Base-by-base conservation (phyloP, 1,140 invertebrate genomes). In the Laodelphax striatellus region DNA sequence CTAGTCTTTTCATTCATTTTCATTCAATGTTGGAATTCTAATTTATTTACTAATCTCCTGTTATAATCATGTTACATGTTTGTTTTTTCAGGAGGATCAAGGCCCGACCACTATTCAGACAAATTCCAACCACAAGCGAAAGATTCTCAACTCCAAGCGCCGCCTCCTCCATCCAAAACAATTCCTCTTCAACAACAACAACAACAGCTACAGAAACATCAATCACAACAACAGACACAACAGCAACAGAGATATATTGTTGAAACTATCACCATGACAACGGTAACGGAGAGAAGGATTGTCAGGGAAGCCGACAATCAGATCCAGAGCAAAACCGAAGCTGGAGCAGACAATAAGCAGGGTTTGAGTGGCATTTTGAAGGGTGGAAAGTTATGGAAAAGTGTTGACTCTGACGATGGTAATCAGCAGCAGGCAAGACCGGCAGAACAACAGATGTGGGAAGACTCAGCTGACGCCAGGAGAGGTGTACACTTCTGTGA, bases 241-340 rank as follows among this genome's bases (percentile, higher is more conserved):
- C 41, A 57, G 56, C 58, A 64, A 44, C 61, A 66, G 67, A 73
- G 80, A 64, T 84, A 82, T 69, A 78, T 85, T 67, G 78, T 85
- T 66, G 82, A 85, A 70, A 83, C 82, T 57, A 82, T 82, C 64
- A 81, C 81, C 57, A 83, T 83, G 79, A 84, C 82, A 61, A 84
- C 82, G 52, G 81, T 83, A 41, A 83, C 82, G 58, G 81, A 83
- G 68, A 73, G 80, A 44, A 75, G 82, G 28, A 80, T 82, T 54
- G 76, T 83, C 3, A 77, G 80, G 0, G 80, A 82, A 52, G 62
- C 58, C 6, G 64, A n/a, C n/a, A n/a, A n/a, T n/a, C n/a, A n/a
- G n/a, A n/a, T n/a, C n/a, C n/a, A 62, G n/a, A 24, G 52, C 24
- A 52, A 50, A 14, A 17, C 44, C 5, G 55, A 24, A 9, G 54